phyloP scores from a whole-genome alignment of 2,888 invertebrate species.

The Coenonympha arcania region DNA sequence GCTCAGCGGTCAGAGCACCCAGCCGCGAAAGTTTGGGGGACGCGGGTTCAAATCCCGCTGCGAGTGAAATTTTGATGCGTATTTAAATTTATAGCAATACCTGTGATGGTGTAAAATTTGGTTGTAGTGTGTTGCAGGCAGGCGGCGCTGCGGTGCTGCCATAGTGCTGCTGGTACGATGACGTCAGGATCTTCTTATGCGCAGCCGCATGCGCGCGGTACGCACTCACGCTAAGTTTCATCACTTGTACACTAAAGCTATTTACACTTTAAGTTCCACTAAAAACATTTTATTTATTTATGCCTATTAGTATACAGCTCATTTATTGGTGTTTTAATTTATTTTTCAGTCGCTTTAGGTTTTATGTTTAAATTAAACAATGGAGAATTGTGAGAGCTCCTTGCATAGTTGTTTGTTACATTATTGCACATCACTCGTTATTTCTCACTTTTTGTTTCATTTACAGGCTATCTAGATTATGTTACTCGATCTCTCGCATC shows the following conservation, averaged over 20 bases:
- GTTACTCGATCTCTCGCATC: not conserved
- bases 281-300: not conserved
- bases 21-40: too few species aligned
- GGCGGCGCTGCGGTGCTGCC: conserved; percentile 80
- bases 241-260: conserved; percentile 37
- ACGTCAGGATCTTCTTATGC: conserved; percentile 88
- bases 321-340: not conserved
- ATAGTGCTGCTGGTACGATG: conserved; percentile 85
- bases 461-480: not conserved
- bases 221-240: conserved; percentile 92
- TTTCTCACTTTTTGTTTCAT: conserved; percentile 5
- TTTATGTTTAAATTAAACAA: not conserved
- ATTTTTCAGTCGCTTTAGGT: not conserved
- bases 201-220: conserved; percentile 91
- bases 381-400: too few species aligned
- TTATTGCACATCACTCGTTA: not conserved
- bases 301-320: not conserved
- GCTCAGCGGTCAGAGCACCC: too few species aligned
- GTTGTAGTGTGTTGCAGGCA: conserved; percentile 66
- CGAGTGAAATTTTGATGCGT: too few species aligned
- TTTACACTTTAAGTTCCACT: not conserved
- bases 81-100: conserved; percentile 39
- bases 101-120: conserved; percentile 60
- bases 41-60: too few species aligned
- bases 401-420: too few species aligned